These are phyloP conservation scores for Agrochola lychnidis DNA, from an alignment of 2,888 invertebrate species.

Conservation along the genomic window DNA sequence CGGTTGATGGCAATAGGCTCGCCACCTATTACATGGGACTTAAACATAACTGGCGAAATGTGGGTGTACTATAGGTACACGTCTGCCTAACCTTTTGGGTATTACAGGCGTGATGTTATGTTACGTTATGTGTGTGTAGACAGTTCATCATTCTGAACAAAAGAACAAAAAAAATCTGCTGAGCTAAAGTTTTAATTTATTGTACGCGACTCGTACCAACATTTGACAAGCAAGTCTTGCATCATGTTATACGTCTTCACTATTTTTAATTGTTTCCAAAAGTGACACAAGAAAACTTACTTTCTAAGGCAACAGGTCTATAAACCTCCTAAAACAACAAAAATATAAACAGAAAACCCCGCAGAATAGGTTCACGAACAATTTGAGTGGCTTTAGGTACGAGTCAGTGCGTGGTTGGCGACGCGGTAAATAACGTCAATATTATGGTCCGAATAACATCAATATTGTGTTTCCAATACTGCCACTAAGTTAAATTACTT, in stretches of 20 bases:
- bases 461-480: slow-evolving; percentile 48
- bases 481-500: slow-evolving; percentile 31
- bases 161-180: not conserved
- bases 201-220: too few species aligned
- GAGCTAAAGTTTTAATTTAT: not conserved
- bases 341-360: slow-evolving; percentile 39
- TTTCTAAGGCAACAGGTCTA: slow-evolving; percentile 4
- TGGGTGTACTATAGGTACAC: too few species aligned
- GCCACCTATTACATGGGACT: too few species aligned
- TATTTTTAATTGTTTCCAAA: not conserved
- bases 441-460: slow-evolving; percentile 55
- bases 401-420: slow-evolving; percentile 58
- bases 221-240: not conserved
- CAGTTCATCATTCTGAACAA: not conserved
- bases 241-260: not conserved
- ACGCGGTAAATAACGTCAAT: slow-evolving; percentile 68
- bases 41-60: too few species aligned
- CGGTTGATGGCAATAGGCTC: too few species aligned
- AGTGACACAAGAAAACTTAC: not conserved
- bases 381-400: slow-evolving; percentile 71
- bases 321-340: slow-evolving; percentile 38
- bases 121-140: too few species aligned
- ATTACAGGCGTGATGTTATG: too few species aligned
- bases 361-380: slow-evolving; percentile 67
- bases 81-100: too few species aligned